phyloP scores from a whole-genome alignment of 2,797 vertebrate genomes.

The Lepilemur septentrionalis region DNA sequence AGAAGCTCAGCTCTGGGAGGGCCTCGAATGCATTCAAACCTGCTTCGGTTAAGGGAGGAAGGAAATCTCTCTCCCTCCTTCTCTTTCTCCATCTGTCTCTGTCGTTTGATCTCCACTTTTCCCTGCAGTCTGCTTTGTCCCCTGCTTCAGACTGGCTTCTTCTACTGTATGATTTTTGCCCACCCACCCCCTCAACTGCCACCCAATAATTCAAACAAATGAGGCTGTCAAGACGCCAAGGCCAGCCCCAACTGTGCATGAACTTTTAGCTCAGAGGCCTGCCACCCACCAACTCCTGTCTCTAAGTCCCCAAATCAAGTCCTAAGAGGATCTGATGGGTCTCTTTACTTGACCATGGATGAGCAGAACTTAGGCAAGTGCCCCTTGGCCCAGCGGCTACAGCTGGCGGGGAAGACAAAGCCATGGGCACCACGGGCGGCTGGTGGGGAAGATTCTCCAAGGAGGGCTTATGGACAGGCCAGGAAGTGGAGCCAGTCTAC shows the following conservation, averaged over 20 bases:
- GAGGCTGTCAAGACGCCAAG: background rate
- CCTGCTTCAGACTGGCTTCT: background rate
- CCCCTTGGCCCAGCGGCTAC: background rate
- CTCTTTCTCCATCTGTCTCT: background rate
- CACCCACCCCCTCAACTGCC: background rate
- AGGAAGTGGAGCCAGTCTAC: background rate
- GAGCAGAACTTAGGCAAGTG: background rate
- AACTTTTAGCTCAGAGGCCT: background rate
- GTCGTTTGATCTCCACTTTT: background rate
- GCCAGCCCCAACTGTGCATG: background rate
- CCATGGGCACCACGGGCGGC: accelerated
- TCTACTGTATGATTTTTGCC: background rate
- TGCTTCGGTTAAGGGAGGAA: background rate
- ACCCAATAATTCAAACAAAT: background rate
- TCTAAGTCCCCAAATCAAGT: background rate
- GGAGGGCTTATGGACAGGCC: no score
- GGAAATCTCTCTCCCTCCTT: background rate
- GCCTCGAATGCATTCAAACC: background rate
- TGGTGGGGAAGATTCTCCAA: background rate
- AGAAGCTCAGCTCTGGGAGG: background rate
- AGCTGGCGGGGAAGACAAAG: background rate
- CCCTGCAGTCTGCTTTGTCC: background rate
- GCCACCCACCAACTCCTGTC: background rate
- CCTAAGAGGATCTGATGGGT: background rate
- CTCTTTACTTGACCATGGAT: background rate